Percentiles rank a stretch among this genome's conserved stretches.
phyloP scores from a whole-genome alignment of 2,113 vertebrate species.

The Hypomesus transpacificus region DNA sequence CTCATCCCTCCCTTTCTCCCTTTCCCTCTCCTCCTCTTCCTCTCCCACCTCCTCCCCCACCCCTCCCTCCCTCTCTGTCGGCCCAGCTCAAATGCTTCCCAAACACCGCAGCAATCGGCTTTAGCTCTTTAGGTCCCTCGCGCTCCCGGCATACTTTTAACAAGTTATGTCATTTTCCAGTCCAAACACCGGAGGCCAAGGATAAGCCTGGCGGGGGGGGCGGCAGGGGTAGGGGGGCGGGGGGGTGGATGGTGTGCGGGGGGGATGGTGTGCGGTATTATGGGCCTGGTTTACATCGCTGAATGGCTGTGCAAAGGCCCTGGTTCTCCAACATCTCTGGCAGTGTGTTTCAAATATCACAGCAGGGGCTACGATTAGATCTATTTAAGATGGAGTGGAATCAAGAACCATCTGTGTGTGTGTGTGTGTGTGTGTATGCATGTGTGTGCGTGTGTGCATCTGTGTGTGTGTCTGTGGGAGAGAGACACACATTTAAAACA shows the following conservation, averaged over 20 bases:
- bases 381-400: not conserved
- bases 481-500: too few species aligned
- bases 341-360: constrained; percentile 17
- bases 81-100: constrained; percentile 11
- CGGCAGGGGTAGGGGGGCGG: too few species aligned
- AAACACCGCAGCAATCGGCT: constrained; percentile 48
- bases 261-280: constrained; percentile 39
- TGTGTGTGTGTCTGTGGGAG: not conserved
- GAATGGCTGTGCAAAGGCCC: constrained; percentile 26
- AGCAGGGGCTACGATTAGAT: constrained; percentile 6
- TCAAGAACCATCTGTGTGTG: not conserved
- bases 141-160: constrained; percentile 54
- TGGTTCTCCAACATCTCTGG: not conserved
- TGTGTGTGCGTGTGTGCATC: not conserved
- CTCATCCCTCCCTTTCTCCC: too few species aligned
- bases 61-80: constrained; percentile 10
- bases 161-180: constrained; percentile 48
- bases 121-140: constrained; percentile 47
- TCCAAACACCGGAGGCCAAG: constrained; percentile 39
- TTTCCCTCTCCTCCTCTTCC: too few species aligned
- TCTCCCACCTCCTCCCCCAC: too few species aligned
- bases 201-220: constrained; percentile 42
- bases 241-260: too few species aligned
- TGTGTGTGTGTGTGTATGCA: not conserved
- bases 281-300: constrained; percentile 29